These are phyloP conservation scores for Gobius niger DNA, from an alignment of 2,113 vertebrate species.

Conservation along the genomic window DNA sequence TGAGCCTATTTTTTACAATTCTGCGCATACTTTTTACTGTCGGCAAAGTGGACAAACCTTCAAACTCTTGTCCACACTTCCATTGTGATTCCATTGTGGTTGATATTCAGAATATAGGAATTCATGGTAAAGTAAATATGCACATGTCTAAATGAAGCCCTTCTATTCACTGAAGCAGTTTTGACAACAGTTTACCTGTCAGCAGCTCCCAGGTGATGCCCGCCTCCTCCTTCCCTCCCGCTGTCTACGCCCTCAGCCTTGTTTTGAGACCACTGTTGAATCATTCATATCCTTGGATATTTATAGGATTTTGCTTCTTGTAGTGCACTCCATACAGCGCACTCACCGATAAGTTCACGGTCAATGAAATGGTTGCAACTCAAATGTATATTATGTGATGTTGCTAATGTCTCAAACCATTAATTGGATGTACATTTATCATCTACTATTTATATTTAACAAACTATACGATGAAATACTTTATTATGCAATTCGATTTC, in stretches of 20 bases:
- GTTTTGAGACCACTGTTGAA: slow-evolving; percentile 51
- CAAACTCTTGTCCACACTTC: slow-evolving; percentile 35
- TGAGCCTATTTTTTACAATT: slow-evolving; percentile 29
- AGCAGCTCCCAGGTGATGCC: slow-evolving; percentile 29
- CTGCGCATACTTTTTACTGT: background rate
- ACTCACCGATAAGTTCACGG: slow-evolving; percentile 5
- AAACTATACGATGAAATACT: too few species aligned
- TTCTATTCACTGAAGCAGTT: background rate
- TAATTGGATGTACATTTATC: background rate
- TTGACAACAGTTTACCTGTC: slow-evolving; percentile 28
- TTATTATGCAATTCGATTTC: background rate
- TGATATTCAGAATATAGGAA: slow-evolving; percentile 31
- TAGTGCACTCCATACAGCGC: slow-evolving; percentile 22
- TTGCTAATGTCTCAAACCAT: background rate
- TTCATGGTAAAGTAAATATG: slow-evolving; percentile 14
- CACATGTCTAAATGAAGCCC: slow-evolving; percentile 28
- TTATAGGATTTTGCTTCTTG: slow-evolving; percentile 51
- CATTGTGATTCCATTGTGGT: slow-evolving; percentile 47
- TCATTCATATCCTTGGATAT: slow-evolving; percentile 63
- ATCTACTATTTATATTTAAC: too few species aligned
- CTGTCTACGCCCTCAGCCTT: slow-evolving; percentile 3
- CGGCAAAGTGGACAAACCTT: slow-evolving; percentile 45
- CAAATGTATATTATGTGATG: background rate
- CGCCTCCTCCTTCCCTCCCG: background rate
- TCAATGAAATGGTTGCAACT: background rate